Percentiles rank a stretch among this genome's conserved stretches.
Conservation (phyloP, 2,888 invertebrate genomes). For the Nomada goodeniana region DNA sequence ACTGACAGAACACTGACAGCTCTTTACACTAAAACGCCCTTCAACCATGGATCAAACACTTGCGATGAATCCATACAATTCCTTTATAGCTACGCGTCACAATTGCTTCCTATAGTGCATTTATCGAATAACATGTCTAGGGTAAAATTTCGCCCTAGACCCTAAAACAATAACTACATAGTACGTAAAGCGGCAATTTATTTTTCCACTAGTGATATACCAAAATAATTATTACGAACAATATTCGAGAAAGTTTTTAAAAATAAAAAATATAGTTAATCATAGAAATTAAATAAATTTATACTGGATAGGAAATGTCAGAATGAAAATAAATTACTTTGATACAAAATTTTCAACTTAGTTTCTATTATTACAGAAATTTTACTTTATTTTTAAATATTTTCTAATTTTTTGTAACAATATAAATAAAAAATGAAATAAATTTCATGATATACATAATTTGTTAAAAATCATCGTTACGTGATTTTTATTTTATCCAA, state of each 20-base stretch:
- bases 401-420: conserved; percentile 19
- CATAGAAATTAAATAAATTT: background rate
- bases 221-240: background rate
- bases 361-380: conserved; percentile 11
- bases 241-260: background rate
- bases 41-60: conserved; percentile 38
- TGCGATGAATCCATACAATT: conserved; percentile 21
- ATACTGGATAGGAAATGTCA: background rate
- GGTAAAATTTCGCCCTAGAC: conserved; percentile 16
- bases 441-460: conserved; percentile 20
- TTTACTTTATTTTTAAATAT: conserved; percentile 20
- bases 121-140: conserved; percentile 7
- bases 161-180: background rate
- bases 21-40: conserved; percentile 54
- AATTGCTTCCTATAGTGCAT: background rate
- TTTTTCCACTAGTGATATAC: background rate
- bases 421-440: conserved; percentile 35
- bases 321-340: conserved; percentile 2
- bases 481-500: background rate
- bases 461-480: conserved; percentile 13
- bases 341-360: background rate
- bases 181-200: background rate
- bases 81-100: background rate
- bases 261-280: background rate
- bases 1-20: conserved; percentile 56